Conservation (phyloP, 2,113 vertebrate species). For the Vimba vimba region DNA sequence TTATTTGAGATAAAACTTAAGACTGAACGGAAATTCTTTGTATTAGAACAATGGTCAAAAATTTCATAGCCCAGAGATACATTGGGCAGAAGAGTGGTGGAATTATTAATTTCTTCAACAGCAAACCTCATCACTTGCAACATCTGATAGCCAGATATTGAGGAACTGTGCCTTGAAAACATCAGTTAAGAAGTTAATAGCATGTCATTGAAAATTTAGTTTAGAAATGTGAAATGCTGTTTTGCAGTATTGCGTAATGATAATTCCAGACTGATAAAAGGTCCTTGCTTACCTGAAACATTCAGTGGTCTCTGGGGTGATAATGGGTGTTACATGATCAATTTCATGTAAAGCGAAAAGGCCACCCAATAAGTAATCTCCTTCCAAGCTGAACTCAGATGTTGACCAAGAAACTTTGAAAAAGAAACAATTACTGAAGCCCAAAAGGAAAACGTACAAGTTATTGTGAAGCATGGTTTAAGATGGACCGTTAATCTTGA, state of each 20-base stretch:
- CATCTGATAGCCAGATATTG: slow-evolving; percentile 70
- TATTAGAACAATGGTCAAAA: slow-evolving; percentile 78
- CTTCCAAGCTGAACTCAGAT: slow-evolving; percentile 44
- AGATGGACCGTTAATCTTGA: not conserved
- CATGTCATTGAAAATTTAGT: not conserved
- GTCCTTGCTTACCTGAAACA: slow-evolving; percentile 42
- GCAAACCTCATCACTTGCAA: slow-evolving; percentile 82
- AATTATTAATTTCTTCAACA: slow-evolving; percentile 86
- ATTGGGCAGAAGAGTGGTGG: slow-evolving; percentile 79
- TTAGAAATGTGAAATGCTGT: not conserved
- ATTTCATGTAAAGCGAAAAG: slow-evolving; percentile 43
- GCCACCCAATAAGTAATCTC: slow-evolving; percentile 55
- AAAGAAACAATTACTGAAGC: not conserved
- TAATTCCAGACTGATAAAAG: not conserved
- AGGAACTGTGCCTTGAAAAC: slow-evolving; percentile 62
- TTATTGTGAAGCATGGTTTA: slow-evolving; percentile 29
- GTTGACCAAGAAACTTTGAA: slow-evolving; percentile 10
- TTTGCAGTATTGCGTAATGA: not conserved
- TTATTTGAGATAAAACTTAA: slow-evolving; percentile 67
- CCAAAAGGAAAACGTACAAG: slow-evolving; percentile 43
- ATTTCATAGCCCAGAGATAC: slow-evolving; percentile 83
- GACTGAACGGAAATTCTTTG: slow-evolving; percentile 65
- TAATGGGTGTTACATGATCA: not conserved
- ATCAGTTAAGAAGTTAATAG: not conserved
- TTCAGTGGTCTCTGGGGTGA: slow-evolving; percentile 34